Percentiles rank a stretch among this genome's conserved stretches.
Conservation (phyloP, 2,113 vertebrate species). For the Caranx melampygus region DNA sequence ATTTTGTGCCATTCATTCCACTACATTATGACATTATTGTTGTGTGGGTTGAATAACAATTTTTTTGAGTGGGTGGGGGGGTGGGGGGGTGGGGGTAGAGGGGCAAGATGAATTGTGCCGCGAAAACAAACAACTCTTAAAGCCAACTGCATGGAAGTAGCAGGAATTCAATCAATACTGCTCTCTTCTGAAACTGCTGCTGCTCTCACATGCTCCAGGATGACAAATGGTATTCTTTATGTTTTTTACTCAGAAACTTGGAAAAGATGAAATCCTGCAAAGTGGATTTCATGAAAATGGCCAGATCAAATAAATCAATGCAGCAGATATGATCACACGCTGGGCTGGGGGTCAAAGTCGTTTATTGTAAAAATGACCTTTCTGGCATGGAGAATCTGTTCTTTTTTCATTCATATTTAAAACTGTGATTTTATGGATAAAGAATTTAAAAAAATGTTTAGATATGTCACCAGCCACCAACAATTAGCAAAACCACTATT, state of each 20-base stretch:
- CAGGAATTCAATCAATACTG: conserved; percentile 50
- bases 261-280: conserved; percentile 20
- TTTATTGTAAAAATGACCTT: background rate
- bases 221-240: conserved; percentile 46
- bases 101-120: conserved; percentile 38
- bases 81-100: too few relatives aligned
- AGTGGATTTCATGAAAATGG: conserved; percentile 16
- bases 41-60: conserved; percentile 62
- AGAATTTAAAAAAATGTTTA: background rate
- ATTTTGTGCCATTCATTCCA: conserved; percentile 72
- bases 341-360: background rate
- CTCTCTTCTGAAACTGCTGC: conserved; percentile 36
- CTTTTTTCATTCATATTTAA: background rate
- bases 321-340: background rate
- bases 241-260: conserved; percentile 31
- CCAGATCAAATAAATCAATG: conserved; percentile 25
- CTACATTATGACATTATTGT: conserved; percentile 56
- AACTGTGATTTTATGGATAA: background rate
- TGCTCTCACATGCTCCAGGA: conserved; percentile 28
- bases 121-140: conserved; percentile 57
- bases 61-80: conserved; percentile 18
- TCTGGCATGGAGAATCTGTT: background rate
- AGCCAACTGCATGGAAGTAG: conserved; percentile 52
- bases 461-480: background rate
- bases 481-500: background rate